Evolutionary conservation across 2,888 invertebrate species (phyloP), one percentile per base, ranked within the genome.

Genomic region (Diogma glabrata): DNA sequence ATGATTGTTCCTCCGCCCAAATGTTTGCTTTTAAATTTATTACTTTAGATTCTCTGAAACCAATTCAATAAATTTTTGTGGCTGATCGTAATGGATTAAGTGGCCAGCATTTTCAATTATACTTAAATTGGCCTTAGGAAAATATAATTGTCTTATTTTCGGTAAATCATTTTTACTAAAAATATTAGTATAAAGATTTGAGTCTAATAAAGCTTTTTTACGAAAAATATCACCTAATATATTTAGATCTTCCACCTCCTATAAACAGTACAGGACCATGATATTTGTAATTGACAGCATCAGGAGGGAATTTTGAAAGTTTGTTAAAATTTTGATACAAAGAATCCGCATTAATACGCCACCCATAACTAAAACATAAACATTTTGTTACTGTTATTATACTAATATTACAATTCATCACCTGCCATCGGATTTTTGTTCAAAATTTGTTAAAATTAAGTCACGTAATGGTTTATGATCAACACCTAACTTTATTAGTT

Each of bases 31-130:
- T n/a, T n/a, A n/a, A n/a, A n/a, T 24, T 52, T 49, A 49, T 59
- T 74, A 4, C 12, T 45, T 73, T 56, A 87, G 65, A 67, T 87
- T 88, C 57, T 75, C 73, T 57, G 77, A 70, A 28, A 81, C 72
- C 49, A 74, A 59, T 48, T 80, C 75, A 69, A 2, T 17, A 8
- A 48, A 19, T 14, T 33, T 6, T 33, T 7, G 8, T 17, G 92
- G 89, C 63, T 89, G 86, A 55, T 93, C 91, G 54, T 85, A 82
- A 63, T 94, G 93, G 1, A 92, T 78, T 89, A 90, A 92, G 67
- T 94, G 93, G 3, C 89, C 88, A 3, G 92, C 88, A 26, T 81
- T 84, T 49, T 79, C 75, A 49, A 93, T 77, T 58, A 66, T 60
- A 92, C n/a, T 20, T 10, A 48, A 75, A 56, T 80, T 71, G 0